Evolutionary conservation across 2,797 vertebrate species (phyloP), one percentile per base, ranked within the genome.

Genomic region (Acipenser oxyrinchus): DNA sequence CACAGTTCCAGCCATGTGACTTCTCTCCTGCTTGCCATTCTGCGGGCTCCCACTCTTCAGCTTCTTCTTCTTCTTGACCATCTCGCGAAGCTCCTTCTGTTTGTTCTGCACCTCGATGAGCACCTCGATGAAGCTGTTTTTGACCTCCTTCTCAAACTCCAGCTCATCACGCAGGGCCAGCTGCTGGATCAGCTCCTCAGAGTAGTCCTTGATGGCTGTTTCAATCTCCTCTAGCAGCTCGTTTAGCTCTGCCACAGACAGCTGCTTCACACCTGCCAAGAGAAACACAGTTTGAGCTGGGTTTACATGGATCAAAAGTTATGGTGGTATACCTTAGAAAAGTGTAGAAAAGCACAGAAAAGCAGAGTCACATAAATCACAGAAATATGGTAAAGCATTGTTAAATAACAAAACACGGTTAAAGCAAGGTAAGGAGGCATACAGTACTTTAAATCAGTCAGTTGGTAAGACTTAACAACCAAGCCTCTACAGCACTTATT

Each of bases 111-210:
- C 95, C 71, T 98, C 94, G 0, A 99, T 99, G 70, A 99, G 89
- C 76, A 96, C 88, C 68, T 95, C 98, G 82, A 99, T 99, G 84
- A 99, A 99, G 77, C 94, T 93, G 88, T 99, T 99, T 84, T 99
- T 98, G 79, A 99, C 95, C 86, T 99, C 97, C 79, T 99, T 99
- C 73, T 99, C 97, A 65, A 96, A 99, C 73, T 99, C 97, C 68
- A 96, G 87, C 71, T 99, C 97, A 48, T 99, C 97, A 65, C 97
- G 80, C 71, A 95, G 80, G n/a, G 95, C 97, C 83, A 99, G 76
- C 71, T 95, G 95, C 76, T 94, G 93, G 11, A 99, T 93, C 74
- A 99, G 85, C 80, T 98, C 96, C 71, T 99, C 96, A 0, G 95
- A 98, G 82, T 89, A 98, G 75, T 92, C 87, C 64, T 94, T 92